phyloP scores from a whole-genome alignment of 2,797 vertebrate species.

The Neosalanx taihuensis region DNA sequence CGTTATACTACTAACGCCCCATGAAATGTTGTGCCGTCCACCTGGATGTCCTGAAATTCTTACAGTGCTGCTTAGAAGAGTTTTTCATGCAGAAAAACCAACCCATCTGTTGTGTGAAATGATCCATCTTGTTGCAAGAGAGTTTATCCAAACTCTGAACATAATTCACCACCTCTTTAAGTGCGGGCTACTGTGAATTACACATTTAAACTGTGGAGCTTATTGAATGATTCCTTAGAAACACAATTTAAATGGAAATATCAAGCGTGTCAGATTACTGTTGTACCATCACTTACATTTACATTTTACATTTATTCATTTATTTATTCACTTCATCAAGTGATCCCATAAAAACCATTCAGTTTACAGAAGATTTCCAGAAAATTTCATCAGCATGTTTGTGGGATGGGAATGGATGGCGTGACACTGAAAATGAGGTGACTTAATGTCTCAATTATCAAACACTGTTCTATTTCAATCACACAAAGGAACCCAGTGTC shows the following conservation, averaged over 20 bases:
- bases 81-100: slow-evolving; percentile 39
- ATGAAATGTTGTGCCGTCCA: slow-evolving; percentile 35
- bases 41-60: slow-evolving; percentile 36
- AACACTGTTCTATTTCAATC: too few relatives aligned
- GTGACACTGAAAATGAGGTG: too few relatives aligned
- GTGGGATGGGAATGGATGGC: too few relatives aligned
- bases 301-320: too few relatives aligned
- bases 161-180: slow-evolving; percentile 26
- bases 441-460: slow-evolving; percentile 26
- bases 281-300: background rate
- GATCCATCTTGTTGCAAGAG: slow-evolving; percentile 17
- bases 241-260: background rate
- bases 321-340: too few relatives aligned
- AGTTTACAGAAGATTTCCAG: background rate
- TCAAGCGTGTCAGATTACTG: background rate
- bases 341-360: background rate
- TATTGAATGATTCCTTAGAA: too few relatives aligned
- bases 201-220: slow-evolving; percentile 15
- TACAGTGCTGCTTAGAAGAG: slow-evolving; percentile 28
- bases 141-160: slow-evolving; percentile 38
- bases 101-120: slow-evolving; percentile 54
- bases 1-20: background rate
- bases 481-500: background rate
- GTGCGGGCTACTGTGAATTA: slow-evolving; percentile 29
- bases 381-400: too few relatives aligned